Percentiles rank a stretch among this genome's conserved stretches.
These are phyloP conservation scores for Aurelia sp. DNA, from an alignment of 30 jellyfish, hydroid and myxozoan species.

Conservation along the genomic window DNA sequence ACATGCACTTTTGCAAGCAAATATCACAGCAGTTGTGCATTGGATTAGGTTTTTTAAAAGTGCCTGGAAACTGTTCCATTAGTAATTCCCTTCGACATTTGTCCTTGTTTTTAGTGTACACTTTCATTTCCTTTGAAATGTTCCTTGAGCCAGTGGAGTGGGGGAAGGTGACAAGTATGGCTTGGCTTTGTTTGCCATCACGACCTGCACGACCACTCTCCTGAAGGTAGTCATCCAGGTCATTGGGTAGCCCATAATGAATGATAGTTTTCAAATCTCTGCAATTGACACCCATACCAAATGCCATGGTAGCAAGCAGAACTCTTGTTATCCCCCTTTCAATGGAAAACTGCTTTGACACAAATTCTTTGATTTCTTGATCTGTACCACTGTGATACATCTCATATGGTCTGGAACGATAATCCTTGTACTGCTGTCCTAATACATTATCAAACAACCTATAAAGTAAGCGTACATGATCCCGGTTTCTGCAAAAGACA, in stretches of 20 bases:
- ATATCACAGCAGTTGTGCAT: too few species aligned
- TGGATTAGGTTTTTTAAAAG: too few species aligned
- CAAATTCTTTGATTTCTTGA: neutral
- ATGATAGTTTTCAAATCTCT: neutral
- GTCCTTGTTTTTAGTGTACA: neutral
- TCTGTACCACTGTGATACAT: constrained; percentile 14
- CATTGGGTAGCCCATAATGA: neutral
- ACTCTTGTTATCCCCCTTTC: neutral
- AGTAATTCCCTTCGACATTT: neutral
- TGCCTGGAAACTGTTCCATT: too few species aligned
- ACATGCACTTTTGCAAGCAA: too few species aligned
- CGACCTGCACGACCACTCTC: constrained; percentile 23
- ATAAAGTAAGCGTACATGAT: neutral
- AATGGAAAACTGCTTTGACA: neutral
- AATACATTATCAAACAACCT: neutral
- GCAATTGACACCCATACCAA: constrained; percentile 42
- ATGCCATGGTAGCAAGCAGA: constrained; percentile 16
- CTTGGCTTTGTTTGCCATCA: constrained; percentile 12
- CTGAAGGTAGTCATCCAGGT: constrained; percentile 11
- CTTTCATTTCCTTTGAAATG: neutral
- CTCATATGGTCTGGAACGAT: constrained; percentile 14
- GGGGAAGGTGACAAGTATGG: constrained; percentile 1
- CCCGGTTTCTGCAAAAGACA: neutral
- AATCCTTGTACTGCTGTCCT: neutral
- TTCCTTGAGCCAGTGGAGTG: constrained; percentile 6